Evolutionary conservation across 2,888 invertebrate genomes (phyloP).

Genomic region (Watsonalla binaria): DNA sequence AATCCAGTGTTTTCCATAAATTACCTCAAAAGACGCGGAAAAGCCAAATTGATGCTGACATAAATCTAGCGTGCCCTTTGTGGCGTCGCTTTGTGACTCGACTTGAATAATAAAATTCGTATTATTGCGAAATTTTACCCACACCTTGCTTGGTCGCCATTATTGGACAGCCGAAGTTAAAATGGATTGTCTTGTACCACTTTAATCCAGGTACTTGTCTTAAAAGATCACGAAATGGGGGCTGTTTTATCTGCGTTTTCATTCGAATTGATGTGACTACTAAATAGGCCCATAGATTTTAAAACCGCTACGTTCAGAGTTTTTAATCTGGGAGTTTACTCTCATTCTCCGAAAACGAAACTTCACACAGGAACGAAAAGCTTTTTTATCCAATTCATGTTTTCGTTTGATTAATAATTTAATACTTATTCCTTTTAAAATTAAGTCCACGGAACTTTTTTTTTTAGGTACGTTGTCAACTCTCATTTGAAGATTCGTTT

Average conservation of each 20-base stretch:
- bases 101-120: not conserved
- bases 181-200: slow-evolving; percentile 2
- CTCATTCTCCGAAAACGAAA: no score
- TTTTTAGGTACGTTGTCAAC: no score
- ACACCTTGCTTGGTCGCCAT: not conserved
- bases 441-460: no score
- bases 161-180: not conserved
- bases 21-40: not conserved
- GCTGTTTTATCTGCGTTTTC: not conserved
- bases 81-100: not conserved
- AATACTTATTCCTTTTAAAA: no score
- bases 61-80: not conserved
- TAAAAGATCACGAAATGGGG: not conserved
- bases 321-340: no score
- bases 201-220: slow-evolving; percentile 1
- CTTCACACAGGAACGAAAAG: no score
- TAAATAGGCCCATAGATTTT: no score
- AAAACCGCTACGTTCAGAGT: no score
- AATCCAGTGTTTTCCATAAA: not conserved
- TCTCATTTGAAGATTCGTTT: no score
- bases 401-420: no score
- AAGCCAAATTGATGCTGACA: not conserved
- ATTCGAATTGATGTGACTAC: no score
- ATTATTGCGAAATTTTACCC: not conserved
- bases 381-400: no score